Evolutionary conservation across 2,113 vertebrate genomes (phyloP).

Genomic region (Nerophis lumbriciformis): DNA sequence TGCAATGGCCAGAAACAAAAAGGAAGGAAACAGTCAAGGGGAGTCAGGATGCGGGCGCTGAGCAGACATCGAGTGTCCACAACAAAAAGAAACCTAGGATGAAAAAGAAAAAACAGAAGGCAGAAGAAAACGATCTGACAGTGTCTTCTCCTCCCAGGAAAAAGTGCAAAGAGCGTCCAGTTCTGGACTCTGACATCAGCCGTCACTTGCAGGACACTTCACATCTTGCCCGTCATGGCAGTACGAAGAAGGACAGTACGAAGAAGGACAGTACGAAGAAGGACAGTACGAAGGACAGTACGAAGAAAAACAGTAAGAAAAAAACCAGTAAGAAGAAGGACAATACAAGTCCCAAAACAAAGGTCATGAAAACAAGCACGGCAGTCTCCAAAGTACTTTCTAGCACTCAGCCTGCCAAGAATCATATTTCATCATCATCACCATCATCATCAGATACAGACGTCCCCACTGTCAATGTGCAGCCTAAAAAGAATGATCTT

Average conservation of each 20-base stretch:
- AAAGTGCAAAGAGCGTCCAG: neutral
- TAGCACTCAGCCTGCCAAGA: conserved; percentile 4
- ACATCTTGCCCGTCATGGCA: no score
- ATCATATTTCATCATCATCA: conserved; percentile 1
- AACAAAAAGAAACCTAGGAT: conserved; percentile 4
- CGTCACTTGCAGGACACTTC: no score
- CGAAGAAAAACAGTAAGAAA: no score
- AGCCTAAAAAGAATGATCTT: conserved; percentile 10
- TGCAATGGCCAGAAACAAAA: conserved; percentile 35
- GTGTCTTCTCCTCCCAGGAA: conserved; percentile 3
- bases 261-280: no score
- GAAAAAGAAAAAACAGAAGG: conserved; percentile 40
- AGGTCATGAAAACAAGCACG: conserved; percentile 13
- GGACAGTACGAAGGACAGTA: no score
- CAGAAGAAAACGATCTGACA: neutral
- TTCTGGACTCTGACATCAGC: no score
- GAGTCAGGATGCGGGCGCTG: neutral
- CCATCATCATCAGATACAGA: conserved; percentile 43
- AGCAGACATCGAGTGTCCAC: neutral
- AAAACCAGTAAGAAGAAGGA: neutral
- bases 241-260: no score
- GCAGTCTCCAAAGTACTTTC: conserved; percentile 10
- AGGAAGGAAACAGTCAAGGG: conserved; percentile 36
- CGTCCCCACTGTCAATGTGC: conserved; percentile 8
- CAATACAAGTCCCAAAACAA: conserved; percentile 27